phyloP scores from a whole-genome alignment of 92 coral and sea anemone species.

The Epizoanthus ramosus region DNA sequence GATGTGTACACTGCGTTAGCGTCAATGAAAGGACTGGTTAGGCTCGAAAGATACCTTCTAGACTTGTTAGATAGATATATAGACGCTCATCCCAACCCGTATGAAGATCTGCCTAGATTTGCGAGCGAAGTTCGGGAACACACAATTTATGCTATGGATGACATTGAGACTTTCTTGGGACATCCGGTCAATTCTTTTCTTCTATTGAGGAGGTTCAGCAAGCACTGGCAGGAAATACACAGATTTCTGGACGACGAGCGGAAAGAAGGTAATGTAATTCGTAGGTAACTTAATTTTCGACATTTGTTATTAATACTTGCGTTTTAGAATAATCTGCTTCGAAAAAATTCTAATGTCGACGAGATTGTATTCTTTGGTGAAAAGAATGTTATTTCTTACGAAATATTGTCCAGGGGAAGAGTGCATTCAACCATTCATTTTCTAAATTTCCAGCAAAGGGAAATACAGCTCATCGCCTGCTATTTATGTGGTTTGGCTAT shows the following conservation, averaged over 20 bases:
- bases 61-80: slow-evolving; percentile 67
- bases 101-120: slow-evolving; percentile 46
- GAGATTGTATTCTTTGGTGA: no score
- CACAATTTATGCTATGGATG: slow-evolving; percentile 41
- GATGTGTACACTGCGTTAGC: slow-evolving; percentile 22
- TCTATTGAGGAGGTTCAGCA: slow-evolving; percentile 73
- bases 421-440: no score
- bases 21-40: slow-evolving; percentile 74
- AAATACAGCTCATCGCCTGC: no score
- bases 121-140: slow-evolving; percentile 45
- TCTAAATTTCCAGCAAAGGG: no score
- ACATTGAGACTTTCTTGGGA: slow-evolving; percentile 73
- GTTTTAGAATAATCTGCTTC: no score
- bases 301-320: no score
- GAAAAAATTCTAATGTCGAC: no score
- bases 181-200: slow-evolving; percentile 89
- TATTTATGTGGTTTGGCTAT: no score
- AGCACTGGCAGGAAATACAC: slow-evolving; percentile 78
- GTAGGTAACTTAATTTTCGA: no score
- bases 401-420: no score
- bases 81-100: slow-evolving; percentile 44
- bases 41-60: slow-evolving; percentile 66
- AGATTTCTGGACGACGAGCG: slow-evolving; percentile 62
- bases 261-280: slow-evolving; percentile 21
- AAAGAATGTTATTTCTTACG: no score